Evolutionary conservation across 2,888 invertebrate species (phyloP), one percentile per base, ranked within the genome.

Genomic region (Macrostomum cliftonense): DNA sequence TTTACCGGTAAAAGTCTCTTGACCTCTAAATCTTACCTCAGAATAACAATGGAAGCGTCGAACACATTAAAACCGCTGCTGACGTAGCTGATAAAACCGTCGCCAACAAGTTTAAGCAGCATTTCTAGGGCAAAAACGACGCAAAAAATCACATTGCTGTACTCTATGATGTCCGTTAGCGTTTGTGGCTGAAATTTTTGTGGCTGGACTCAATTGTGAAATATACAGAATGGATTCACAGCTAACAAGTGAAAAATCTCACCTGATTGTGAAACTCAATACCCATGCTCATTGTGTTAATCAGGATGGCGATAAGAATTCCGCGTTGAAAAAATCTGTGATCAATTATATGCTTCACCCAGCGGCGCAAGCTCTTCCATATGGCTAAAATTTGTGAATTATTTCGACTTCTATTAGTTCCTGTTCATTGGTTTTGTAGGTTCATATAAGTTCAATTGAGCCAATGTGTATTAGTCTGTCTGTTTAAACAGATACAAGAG

Each of bases 61-160:
- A 99, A 99, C 2, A 97, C 85, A 72, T 99, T 97, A 72, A 97
- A 99, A 37, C 95, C 95, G 70, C 93, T 93, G 58, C 88, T 80
- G 61, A 99, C 82, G 66, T 99, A 99, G 46, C 85, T 86, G 65
- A 91, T 91, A 1, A 87, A 81, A 1, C 97, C 97, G 68, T 93
- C 91, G 1, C 93, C 83, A 50, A 87, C 76, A 40, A 99, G 76
- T 74, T 99, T 97, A 43, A 97, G 76, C 53, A 91, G 62, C 97
- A 99, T 99, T 75, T 99, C 97, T 1, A 91, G 79, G 21, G 87
- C 91, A 70, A 99, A 99, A 62, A 99, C 80, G 7, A 80, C 84
- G 13, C 93, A 91, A 75, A 99, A 99, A 43, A 91, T 85, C 49
- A 91, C 77, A 69, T 99, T 99, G 71, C 91, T 93, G 61, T 85